Percentiles rank a stretch among this genome's conserved stretches.
phyloP scores from a whole-genome alignment of 2,113 vertebrate species.

The Rhabdornis inornatus region DNA sequence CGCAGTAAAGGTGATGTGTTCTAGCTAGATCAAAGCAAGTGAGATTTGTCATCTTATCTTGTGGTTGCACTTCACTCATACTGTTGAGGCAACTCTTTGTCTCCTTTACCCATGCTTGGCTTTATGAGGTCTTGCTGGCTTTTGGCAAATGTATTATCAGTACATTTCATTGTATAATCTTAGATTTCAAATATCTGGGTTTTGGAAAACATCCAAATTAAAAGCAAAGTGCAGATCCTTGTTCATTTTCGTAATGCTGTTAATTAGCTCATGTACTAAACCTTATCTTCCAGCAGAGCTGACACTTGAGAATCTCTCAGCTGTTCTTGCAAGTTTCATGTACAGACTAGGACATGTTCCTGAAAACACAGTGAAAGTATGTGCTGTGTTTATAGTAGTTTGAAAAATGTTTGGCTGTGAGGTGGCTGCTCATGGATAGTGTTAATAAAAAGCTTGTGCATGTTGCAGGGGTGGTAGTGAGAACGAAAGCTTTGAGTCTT shows the following conservation, averaged over 20 bases:
- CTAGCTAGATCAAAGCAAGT: background rate
- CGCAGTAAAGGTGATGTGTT: background rate
- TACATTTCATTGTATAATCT: background rate
- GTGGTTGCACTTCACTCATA: background rate
- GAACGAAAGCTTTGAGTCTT: background rate
- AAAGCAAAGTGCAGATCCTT: background rate
- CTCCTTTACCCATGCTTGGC: background rate
- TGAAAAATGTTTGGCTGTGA: background rate
- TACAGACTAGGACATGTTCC: background rate
- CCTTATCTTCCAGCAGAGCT: conserved; percentile 18
- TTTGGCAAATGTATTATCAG: background rate
- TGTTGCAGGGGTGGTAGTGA: background rate
- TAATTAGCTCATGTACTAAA: background rate
- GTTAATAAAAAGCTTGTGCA: background rate
- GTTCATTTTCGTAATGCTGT: background rate
- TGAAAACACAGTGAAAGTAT: background rate
- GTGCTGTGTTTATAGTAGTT: background rate
- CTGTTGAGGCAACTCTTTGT: background rate
- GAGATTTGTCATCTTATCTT: background rate
- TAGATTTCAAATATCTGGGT: background rate
- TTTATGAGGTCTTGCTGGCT: background rate
- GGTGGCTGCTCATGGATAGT: background rate
- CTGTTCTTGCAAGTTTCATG: background rate
- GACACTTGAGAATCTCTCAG: background rate
- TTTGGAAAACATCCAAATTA: conserved; percentile 4